Conservation (phyloP, 2,888 invertebrate genomes). For the Zygaena filipendulae region DNA sequence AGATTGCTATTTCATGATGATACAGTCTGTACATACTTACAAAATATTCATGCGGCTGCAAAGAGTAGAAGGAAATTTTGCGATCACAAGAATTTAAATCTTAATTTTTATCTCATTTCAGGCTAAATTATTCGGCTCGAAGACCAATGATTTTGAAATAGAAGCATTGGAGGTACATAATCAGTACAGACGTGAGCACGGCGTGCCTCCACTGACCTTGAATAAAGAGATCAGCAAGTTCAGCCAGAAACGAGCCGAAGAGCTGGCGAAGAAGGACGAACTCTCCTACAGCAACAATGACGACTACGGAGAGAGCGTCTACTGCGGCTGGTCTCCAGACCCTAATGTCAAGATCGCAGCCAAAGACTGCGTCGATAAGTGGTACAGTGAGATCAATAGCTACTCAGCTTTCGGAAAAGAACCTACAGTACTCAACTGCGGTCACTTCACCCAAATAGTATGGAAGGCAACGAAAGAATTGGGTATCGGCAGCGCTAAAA, state of each 20-base stretch:
- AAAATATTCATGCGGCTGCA: too few species aligned
- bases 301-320: slow-evolving; percentile 77
- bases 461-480: slow-evolving; percentile 81
- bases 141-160: slow-evolving; percentile 46
- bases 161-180: slow-evolving; percentile 54
- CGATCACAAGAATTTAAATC: too few species aligned
- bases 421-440: slow-evolving; percentile 72
- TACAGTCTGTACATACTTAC: too few species aligned
- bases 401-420: slow-evolving; percentile 76
- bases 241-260: slow-evolving; percentile 79
- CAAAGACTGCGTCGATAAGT: slow-evolving; percentile 76
- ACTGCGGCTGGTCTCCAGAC: slow-evolving; percentile 75
- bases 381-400: slow-evolving; percentile 81
- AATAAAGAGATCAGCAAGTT: slow-evolving; percentile 72
- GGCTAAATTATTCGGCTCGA: slow-evolving; percentile 51
- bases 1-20: too few species aligned
- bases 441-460: slow-evolving; percentile 82
- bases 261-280: slow-evolving; percentile 71
- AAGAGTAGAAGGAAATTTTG: too few species aligned
- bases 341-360: slow-evolving; percentile 73
- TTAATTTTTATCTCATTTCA: slow-evolving; percentile 27
- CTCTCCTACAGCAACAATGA: slow-evolving; percentile 74
- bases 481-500: slow-evolving; percentile 81
- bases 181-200: slow-evolving; percentile 52
- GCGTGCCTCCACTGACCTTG: slow-evolving; percentile 55